Base-by-base conservation (phyloP, 2,797 vertebrate genomes). In the Galaxias olidus region DNA sequence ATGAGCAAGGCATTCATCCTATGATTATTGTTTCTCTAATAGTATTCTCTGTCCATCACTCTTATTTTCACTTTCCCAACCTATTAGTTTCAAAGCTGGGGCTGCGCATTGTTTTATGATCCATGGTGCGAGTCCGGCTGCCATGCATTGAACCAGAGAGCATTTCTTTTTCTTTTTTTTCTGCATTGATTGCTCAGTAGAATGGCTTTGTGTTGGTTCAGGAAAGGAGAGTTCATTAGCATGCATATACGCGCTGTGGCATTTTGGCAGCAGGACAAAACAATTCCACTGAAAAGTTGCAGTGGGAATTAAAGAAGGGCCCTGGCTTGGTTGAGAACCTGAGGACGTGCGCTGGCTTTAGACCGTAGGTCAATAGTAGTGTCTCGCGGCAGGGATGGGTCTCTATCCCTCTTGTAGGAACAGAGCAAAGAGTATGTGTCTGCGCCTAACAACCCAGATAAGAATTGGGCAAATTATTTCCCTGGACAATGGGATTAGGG, bases 241-340 rank as follows among this genome's bases (percentile, higher is more conserved):
- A 85, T 87, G 74, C 78, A 77, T 68, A 76, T 69, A 70, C n/a
- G 75, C 81, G 69, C 75, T 59, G 65, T 84, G 78, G 79, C 78
- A 80, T 87, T 82, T 83, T 84, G 76, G 80, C 79, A 76, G 46
- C 30, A 61, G 4, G 70, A 81, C 73, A 80, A 77, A 86, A 76
- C 71, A 50, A 68, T 76, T 74, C 63, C 77, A 61, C 67, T 73
- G 67, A 77, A 81, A 76, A 69, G 76, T 66, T 74, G 65, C 74
- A 69, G 13, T 60, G 77, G 74, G 74, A 78, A 79, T 84, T 76
- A 80, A 68, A 84, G n/a, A 65, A 69, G 66, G 2, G 30, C 51
- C 61, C 73, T 53, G 8, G 68, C 56, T 69, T 49, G 61, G 68
- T 45, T 72, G 72, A 58, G 76, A 79, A 78, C 60, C 63, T 66